Conservation (phyloP, 2,888 invertebrate species). For the Cosmia pyralina region DNA sequence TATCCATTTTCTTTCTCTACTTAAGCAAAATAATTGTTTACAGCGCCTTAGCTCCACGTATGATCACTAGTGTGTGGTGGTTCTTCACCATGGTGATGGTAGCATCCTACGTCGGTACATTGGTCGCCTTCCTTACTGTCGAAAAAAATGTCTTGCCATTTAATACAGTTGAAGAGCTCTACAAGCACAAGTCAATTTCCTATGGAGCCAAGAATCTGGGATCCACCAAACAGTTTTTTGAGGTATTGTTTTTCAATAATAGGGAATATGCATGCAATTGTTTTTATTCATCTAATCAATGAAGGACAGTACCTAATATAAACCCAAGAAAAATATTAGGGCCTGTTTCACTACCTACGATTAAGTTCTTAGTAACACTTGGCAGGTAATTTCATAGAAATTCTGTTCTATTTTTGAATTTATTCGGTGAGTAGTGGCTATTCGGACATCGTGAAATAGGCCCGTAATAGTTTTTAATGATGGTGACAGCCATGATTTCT, state of each 20-base stretch:
- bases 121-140: constrained; percentile 96
- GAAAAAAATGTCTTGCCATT: constrained; percentile 93
- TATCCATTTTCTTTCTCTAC: too few relatives aligned
- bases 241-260: constrained; percentile 86
- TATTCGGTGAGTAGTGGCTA: too few relatives aligned
- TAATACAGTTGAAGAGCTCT: constrained; percentile 95
- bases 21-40: constrained; percentile 49
- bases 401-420: too few relatives aligned
- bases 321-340: background rate
- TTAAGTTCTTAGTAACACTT: too few relatives aligned
- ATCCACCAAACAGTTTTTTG: constrained; percentile 96
- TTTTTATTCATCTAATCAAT: too few relatives aligned
- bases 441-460: too few relatives aligned
- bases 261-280: background rate
- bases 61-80: constrained; percentile 97
- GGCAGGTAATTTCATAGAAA: too few relatives aligned
- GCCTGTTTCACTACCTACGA: too few relatives aligned
- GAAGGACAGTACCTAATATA: too few relatives aligned
- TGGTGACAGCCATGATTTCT: too few relatives aligned
- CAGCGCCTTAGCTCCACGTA: constrained; percentile 96
- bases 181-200: constrained; percentile 93
- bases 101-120: constrained; percentile 96
- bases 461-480: background rate
- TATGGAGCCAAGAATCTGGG: constrained; percentile 96
- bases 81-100: constrained; percentile 97